Conservation (phyloP, 2,888 invertebrate genomes). For the Stenodema calcarata region DNA sequence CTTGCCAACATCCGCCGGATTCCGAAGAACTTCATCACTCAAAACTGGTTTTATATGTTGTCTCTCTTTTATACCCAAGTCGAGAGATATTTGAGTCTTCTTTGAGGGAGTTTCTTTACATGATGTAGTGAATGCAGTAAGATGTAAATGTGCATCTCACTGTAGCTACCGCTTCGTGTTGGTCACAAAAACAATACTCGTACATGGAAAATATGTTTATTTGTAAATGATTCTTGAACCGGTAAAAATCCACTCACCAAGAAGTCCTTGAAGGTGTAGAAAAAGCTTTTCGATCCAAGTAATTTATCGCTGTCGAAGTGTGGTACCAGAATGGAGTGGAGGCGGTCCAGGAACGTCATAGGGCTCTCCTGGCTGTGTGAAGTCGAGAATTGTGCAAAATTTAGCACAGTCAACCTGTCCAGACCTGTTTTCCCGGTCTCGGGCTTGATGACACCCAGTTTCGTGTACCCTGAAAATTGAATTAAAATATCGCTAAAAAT, state of each 20-base stretch:
- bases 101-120: too few relatives aligned
- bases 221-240: not conserved
- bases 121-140: too few relatives aligned
- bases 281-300: conserved; percentile 38
- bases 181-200: not conserved
- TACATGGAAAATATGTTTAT: not conserved
- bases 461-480: not conserved
- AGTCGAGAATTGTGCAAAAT: conserved; percentile 32
- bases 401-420: conserved; percentile 40
- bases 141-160: too few relatives aligned
- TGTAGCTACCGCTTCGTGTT: too few relatives aligned
- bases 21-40: not conserved
- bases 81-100: too few relatives aligned
- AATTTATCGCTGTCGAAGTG: conserved; percentile 24
- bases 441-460: not conserved
- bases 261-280: conserved; percentile 27
- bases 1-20: not conserved
- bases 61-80: too few relatives aligned
- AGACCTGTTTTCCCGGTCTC: not conserved
- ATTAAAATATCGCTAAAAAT: not conserved
- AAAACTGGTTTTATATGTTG: not conserved
- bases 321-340: conserved; percentile 43
- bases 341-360: conserved; percentile 24
- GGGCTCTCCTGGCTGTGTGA: conserved; percentile 33
- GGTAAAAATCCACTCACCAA: not conserved